Percentiles rank a stretch among this genome's conserved stretches.
Evolutionary conservation across 2,113 vertebrate species (phyloP).

Genomic region (Gymnarchus niloticus): DNA sequence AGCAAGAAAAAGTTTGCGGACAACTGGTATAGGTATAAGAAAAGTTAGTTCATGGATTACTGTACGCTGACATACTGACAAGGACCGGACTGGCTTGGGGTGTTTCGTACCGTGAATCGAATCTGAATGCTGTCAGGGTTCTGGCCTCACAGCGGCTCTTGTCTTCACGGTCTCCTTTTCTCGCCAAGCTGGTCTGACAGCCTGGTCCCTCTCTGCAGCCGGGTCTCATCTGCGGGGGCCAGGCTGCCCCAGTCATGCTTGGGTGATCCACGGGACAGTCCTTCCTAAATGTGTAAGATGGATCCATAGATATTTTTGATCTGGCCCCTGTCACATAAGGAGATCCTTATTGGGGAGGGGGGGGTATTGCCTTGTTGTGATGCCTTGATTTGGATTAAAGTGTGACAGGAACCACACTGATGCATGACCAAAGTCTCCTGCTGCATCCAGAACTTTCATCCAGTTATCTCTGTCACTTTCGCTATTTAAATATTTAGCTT

Average conservation of each 20-base stretch:
- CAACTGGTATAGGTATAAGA: no score
- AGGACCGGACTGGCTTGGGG: neutral
- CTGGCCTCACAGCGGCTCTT: slow-evolving; percentile 55
- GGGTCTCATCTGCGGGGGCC: neutral
- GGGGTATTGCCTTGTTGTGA: neutral
- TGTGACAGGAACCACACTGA: no score
- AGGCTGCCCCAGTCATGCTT: slow-evolving; percentile 13
- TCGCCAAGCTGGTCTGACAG: neutral
- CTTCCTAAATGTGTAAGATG: neutral
- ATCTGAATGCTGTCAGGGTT: slow-evolving; percentile 38
- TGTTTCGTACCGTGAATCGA: slow-evolving; percentile 29
- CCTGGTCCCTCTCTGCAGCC: no score
- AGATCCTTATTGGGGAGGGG: neutral
- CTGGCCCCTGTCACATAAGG: neutral
- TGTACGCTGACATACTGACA: neutral
- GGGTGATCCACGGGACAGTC: slow-evolving; percentile 11
- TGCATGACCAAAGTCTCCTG: no score
- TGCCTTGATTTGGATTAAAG: no score
- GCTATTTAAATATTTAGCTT: no score
- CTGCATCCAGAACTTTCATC: no score
- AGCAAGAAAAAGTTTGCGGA: no score
- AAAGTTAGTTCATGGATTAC: neutral
- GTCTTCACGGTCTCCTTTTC: slow-evolving; percentile 29
- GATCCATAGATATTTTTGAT: slow-evolving; percentile 24
- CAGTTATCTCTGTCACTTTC: no score